These are phyloP conservation scores for Sebastes hubbsi DNA, from an alignment of 2,797 vertebrate genomes.

Conservation along the genomic window DNA sequence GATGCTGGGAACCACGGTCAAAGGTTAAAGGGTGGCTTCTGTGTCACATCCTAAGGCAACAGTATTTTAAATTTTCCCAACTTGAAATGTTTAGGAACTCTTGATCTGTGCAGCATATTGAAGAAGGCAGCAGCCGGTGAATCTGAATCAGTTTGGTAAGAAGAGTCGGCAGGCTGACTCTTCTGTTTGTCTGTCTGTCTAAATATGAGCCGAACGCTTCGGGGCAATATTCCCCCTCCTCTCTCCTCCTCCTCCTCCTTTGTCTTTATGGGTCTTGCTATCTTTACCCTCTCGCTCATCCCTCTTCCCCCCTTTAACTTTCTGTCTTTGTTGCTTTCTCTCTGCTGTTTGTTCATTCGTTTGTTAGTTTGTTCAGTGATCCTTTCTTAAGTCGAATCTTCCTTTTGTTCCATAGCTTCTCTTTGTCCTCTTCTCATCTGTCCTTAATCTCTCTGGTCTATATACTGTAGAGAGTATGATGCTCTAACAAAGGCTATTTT, in stretches of 20 bases:
- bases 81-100: conserved; percentile 55
- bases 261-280: conserved; percentile 19
- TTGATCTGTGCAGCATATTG: conserved; percentile 41
- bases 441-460: not conserved
- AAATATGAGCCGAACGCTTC: conserved; percentile 54
- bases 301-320: not conserved
- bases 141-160: conserved; percentile 55
- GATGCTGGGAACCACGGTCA: not conserved
- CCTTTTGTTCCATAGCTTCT: not conserved
- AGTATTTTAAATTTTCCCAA: conserved; percentile 33
- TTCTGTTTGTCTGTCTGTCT: conserved; percentile 61
- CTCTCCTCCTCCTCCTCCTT: not conserved
- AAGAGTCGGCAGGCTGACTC: conserved; percentile 50
- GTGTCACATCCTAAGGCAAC: conserved; percentile 21
- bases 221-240: conserved; percentile 41
- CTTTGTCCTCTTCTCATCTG: conserved; percentile 12
- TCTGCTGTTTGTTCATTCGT: not conserved
- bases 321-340: conserved; percentile 2
- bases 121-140: conserved; percentile 54
- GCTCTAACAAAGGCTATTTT: not conserved
- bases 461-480: not conserved
- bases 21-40: conserved; percentile 23
- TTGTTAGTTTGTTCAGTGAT: conserved; percentile 10
- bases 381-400: conserved; percentile 3
- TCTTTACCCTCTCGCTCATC: conserved; percentile 10